Evolutionary conservation across 2,888 invertebrate genomes (phyloP).

Genomic region (Callinectes sapidus): DNA sequence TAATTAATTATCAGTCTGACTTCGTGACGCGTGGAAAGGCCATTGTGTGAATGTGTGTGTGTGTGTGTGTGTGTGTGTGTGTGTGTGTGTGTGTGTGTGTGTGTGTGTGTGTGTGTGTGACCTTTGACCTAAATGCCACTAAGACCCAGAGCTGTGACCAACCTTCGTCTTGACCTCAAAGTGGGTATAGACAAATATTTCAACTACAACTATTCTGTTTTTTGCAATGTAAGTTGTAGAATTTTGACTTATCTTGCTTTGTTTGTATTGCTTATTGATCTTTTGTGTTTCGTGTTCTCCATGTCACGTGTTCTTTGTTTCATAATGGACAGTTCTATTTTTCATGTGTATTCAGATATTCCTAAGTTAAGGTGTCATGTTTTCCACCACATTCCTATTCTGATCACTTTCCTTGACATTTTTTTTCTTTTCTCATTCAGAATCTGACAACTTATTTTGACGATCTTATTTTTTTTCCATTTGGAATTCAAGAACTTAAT

Average conservation of each 20-base stretch:
- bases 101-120: slow-evolving; percentile 2
- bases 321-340: background rate
- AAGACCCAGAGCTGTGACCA: background rate
- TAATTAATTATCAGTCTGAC: background rate
- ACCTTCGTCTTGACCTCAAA: background rate
- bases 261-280: background rate
- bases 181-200: background rate
- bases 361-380: background rate
- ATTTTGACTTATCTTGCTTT: background rate
- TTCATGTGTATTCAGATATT: background rate
- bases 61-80: background rate
- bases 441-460: background rate
- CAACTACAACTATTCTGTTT: background rate
- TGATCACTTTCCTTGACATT: too few species aligned
- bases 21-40: background rate
- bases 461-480: too few species aligned
- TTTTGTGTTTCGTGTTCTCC: background rate
- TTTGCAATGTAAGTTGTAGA: background rate
- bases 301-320: background rate
- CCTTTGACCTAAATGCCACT: background rate
- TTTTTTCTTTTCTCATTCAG: background rate
- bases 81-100: background rate
- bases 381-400: background rate
- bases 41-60: background rate
- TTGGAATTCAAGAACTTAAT: too few species aligned